Evolutionary conservation across 1,140 invertebrate genomes (phyloP).

Genomic region (Drosophila truncata): DNA sequence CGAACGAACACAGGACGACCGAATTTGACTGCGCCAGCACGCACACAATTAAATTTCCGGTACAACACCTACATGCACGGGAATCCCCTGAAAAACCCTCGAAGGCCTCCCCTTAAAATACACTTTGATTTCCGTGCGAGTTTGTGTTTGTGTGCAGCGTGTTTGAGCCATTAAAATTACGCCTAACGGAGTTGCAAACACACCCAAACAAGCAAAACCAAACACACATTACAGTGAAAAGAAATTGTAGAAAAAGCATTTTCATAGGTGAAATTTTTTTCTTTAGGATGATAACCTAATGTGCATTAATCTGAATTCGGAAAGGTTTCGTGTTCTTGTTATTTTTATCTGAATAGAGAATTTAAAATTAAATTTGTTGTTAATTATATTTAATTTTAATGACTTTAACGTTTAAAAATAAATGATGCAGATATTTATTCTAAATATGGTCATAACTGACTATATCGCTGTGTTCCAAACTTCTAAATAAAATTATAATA

Average conservation of each 20-base stretch:
- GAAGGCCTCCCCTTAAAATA: constrained; percentile 38
- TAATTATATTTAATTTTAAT: too few relatives aligned
- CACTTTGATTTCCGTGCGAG: constrained; percentile 72
- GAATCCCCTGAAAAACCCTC: constrained; percentile 20
- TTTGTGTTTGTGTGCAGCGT: constrained; percentile 48
- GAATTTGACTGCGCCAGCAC: constrained; percentile 77
- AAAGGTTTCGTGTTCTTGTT: too few relatives aligned
- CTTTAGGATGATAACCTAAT: too few relatives aligned
- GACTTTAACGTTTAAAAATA: too few relatives aligned
- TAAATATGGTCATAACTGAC: too few relatives aligned
- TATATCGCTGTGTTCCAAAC: not conserved
- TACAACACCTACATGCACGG: constrained; percentile 59
- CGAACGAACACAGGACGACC: constrained; percentile 25
- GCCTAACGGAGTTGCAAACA: constrained; percentile 66
- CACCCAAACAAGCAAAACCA: constrained; percentile 42
- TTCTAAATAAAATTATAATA: not conserved
- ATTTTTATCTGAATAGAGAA: too few relatives aligned
- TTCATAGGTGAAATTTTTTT: not conserved
- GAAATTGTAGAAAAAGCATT: not conserved
- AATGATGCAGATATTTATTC: too few relatives aligned
- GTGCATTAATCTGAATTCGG: too few relatives aligned
- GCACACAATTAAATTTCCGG: constrained; percentile 84
- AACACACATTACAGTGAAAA: constrained; percentile 38
- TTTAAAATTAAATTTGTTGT: too few relatives aligned
- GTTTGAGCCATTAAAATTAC: constrained; percentile 83